Evolutionary conservation across 2,797 vertebrate species (phyloP).

Genomic region (Geotria australis): DNA sequence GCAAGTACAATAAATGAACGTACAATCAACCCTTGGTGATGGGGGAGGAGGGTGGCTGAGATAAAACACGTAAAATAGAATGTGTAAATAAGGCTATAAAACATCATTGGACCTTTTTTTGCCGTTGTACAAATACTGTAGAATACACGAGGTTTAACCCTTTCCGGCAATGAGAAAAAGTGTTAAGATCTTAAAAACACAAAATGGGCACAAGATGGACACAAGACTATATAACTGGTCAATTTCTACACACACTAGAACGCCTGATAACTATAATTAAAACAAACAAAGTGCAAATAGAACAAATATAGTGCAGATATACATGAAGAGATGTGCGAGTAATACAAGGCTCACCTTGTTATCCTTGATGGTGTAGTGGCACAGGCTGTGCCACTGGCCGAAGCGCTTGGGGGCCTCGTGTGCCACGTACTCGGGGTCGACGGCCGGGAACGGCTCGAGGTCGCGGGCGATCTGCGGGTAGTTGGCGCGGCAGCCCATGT

Average conservation of each 20-base stretch:
- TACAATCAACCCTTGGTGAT: too few relatives aligned
- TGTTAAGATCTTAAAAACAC: too few relatives aligned
- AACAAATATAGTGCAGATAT: too few relatives aligned
- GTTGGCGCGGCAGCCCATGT: conserved; percentile 44
- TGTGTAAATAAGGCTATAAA: background rate
- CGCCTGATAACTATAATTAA: too few relatives aligned
- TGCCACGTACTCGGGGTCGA: conserved; percentile 53
- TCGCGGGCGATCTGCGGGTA: conserved; percentile 57
- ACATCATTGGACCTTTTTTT: too few relatives aligned
- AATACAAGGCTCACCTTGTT: conserved; percentile 39
- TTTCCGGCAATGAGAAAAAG: too few relatives aligned
- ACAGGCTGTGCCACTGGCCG: conserved; percentile 68
- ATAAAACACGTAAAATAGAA: background rate
- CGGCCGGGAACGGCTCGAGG: conserved; percentile 21
- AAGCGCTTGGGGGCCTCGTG: conserved; percentile 56
- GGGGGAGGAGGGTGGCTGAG: conserved; percentile 3
- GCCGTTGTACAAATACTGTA: too few relatives aligned
- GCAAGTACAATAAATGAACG: conserved; percentile 1
- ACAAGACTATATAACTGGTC: conserved; percentile 4
- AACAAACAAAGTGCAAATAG: too few relatives aligned
- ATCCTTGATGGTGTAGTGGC: conserved; percentile 76
- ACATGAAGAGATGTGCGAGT: too few relatives aligned
- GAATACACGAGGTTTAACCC: too few relatives aligned
- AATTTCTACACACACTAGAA: background rate
- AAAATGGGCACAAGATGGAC: too few relatives aligned